phyloP scores from a whole-genome alignment of 2,797 vertebrate genomes.

The Helicolenus hilgendorfi region DNA sequence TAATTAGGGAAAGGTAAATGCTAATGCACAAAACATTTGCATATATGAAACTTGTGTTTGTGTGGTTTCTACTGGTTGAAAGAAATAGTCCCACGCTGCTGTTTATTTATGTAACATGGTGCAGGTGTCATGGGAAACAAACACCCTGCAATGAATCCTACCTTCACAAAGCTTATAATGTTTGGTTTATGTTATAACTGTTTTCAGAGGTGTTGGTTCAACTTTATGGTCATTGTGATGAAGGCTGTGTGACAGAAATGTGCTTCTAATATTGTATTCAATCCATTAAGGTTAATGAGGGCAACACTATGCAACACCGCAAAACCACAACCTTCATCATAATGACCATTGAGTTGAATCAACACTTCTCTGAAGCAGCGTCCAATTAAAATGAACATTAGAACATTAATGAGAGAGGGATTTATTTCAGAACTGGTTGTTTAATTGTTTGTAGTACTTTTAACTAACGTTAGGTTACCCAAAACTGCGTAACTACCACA shows the following conservation, averaged over 20 bases:
- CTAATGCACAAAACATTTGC: not conserved
- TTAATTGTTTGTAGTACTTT: not conserved
- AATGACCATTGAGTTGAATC: not conserved
- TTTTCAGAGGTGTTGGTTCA: not conserved
- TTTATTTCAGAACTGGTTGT: no score
- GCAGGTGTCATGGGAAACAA: not conserved
- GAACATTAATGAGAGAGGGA: not conserved
- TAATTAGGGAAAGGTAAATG: not conserved
- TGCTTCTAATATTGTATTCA: not conserved
- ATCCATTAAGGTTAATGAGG: not conserved
- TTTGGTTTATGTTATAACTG: not conserved
- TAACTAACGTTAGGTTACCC: not conserved
- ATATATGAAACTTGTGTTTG: not conserved
- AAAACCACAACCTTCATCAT: not conserved
- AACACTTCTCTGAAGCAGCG: not conserved
- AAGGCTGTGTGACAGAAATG: not conserved
- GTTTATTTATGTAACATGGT: not conserved
- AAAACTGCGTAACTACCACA: not conserved
- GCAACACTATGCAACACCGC: not conserved
- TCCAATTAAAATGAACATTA: not conserved
- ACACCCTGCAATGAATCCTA: not conserved
- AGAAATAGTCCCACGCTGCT: not conserved
- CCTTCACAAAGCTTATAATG: not conserved
- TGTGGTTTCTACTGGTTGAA: not conserved
- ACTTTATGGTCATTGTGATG: no score